These are phyloP conservation scores for Coccyzus lansbergi DNA, from an alignment of 2,797 vertebrate genomes.

Conservation along the genomic window DNA sequence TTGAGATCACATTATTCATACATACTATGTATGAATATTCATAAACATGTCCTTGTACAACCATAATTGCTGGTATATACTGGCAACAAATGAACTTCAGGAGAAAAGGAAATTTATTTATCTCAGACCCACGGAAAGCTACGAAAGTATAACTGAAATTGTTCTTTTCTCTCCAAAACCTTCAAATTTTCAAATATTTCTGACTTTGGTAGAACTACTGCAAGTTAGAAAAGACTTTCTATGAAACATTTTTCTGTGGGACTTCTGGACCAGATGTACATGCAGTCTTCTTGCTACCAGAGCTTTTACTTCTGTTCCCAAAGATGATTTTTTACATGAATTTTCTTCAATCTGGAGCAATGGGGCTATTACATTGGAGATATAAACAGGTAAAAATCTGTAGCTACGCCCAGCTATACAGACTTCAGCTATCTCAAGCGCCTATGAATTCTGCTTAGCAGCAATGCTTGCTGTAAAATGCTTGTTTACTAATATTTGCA, in stretches of 20 bases:
- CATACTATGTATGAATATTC: background rate
- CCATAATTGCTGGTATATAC: background rate
- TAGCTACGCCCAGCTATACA: background rate
- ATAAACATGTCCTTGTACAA: background rate
- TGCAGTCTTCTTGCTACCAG: background rate
- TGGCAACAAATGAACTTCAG: background rate
- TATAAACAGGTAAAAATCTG: background rate
- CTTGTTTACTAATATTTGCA: constrained; percentile 65
- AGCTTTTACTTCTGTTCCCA: background rate
- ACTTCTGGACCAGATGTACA: background rate
- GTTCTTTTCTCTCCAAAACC: background rate
- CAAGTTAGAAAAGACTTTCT: background rate
- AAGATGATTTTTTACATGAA: background rate
- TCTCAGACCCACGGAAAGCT: background rate
- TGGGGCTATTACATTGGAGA: background rate
- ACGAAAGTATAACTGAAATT: background rate
- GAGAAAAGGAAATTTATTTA: background rate
- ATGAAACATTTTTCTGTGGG: background rate
- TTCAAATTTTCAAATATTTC: background rate
- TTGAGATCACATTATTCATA: background rate
- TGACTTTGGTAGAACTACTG: background rate
- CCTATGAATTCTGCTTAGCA: constrained; percentile 23
- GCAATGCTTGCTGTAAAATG: constrained; percentile 1
- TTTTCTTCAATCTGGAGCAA: background rate
- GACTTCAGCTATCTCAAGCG: background rate